phyloP scores from a whole-genome alignment of 2,113 vertebrate genomes.

The Tretioscincus oriximinensis region DNA sequence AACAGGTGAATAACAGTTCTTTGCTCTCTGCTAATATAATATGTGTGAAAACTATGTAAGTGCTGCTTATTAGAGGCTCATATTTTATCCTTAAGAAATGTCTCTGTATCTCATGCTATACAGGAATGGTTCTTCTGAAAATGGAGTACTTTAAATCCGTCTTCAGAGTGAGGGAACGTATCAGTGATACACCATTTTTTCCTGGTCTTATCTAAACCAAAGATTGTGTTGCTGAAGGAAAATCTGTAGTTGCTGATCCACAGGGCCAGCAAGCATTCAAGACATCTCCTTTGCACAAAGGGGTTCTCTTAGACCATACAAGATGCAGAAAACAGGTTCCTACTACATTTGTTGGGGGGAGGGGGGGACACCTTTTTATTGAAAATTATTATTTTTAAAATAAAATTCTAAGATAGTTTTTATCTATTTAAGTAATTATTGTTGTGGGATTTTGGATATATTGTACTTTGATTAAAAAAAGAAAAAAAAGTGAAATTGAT shows the following conservation, averaged over 20 bases:
- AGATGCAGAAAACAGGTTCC: too few relatives aligned
- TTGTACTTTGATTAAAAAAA: background rate
- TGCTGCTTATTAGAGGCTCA: background rate
- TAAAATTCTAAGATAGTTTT: too few relatives aligned
- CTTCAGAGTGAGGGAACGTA: background rate
- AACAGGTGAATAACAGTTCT: slow-evolving; percentile 82
- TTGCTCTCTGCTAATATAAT: background rate
- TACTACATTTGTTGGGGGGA: too few relatives aligned
- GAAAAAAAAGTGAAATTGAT: background rate
- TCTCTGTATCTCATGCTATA: background rate
- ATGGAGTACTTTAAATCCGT: background rate
- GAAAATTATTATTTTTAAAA: too few relatives aligned
- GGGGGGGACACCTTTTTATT: background rate
- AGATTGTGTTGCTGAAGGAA: too few relatives aligned
- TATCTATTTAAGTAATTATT: too few relatives aligned
- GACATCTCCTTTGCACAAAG: too few relatives aligned
- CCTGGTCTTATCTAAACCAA: too few relatives aligned
- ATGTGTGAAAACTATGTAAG: background rate
- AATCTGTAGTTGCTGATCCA: too few relatives aligned
- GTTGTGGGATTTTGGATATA: background rate
- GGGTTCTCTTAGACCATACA: too few relatives aligned
- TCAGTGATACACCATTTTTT: background rate
- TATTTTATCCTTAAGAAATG: background rate
- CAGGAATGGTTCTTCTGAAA: background rate
- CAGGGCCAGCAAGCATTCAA: too few relatives aligned